These are phyloP conservation scores for Spodoptera frugiperda DNA, from an alignment of 1,140 invertebrate genomes.

Conservation along the genomic window DNA sequence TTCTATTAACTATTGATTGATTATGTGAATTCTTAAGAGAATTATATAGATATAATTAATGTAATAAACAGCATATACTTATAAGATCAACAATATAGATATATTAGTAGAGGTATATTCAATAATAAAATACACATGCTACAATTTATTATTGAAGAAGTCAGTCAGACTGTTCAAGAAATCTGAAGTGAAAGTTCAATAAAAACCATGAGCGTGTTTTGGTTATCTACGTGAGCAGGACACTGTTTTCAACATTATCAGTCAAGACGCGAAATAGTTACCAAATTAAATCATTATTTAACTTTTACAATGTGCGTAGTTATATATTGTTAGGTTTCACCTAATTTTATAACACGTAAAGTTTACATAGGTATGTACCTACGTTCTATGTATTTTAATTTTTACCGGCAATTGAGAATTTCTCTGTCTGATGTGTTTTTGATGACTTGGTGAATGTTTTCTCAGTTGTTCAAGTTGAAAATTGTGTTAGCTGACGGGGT, in stretches of 20 bases:
- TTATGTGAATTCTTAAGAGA: too few relatives aligned
- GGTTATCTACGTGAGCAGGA: constrained; percentile 63
- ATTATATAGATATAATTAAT: too few relatives aligned
- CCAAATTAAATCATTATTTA: constrained; percentile 25
- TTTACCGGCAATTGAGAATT: constrained; percentile 10
- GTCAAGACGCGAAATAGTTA: constrained; percentile 24
- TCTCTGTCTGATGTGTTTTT: constrained; percentile 7
- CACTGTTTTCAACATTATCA: constrained; percentile 49
- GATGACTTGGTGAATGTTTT: constrained; percentile 17
- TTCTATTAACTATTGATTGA: too few relatives aligned
- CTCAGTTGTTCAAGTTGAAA: background rate
- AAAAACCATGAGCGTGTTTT: constrained; percentile 57
- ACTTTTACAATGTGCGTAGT: constrained; percentile 18
- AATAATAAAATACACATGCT: too few relatives aligned
- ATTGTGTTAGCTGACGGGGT: background rate
- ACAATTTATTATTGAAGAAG: too few relatives aligned
- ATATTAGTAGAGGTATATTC: too few relatives aligned
- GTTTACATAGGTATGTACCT: background rate
- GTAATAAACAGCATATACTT: too few relatives aligned
- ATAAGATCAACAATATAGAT: too few relatives aligned
- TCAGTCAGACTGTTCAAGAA: background rate
- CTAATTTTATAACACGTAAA: background rate
- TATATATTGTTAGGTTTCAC: constrained; percentile 8
- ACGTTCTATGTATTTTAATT: background rate
- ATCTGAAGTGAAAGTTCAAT: constrained; percentile 72